phyloP scores from a whole-genome alignment of 1,140 invertebrate species.

The Tetraneura akinire region DNA sequence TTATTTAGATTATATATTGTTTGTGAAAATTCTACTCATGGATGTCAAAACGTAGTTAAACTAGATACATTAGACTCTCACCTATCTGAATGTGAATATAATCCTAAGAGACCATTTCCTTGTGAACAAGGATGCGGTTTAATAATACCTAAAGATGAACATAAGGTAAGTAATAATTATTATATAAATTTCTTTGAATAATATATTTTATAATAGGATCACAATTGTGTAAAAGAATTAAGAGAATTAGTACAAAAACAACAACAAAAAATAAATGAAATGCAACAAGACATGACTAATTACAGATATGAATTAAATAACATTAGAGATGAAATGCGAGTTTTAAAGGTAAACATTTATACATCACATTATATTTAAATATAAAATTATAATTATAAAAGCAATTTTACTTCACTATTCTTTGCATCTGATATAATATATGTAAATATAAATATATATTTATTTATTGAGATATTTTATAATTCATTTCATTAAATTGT shows the following conservation, averaged over 20 bases:
- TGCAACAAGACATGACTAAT: constrained; percentile 82
- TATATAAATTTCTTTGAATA: background rate
- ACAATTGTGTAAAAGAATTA: constrained; percentile 90
- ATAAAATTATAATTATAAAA: too few species aligned
- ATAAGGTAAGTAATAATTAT: constrained; percentile 64
- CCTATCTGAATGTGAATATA: constrained; percentile 88
- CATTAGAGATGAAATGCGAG: constrained; percentile 82
- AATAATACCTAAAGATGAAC: constrained; percentile 91
- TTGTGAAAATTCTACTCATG: constrained; percentile 87
- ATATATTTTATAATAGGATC: constrained; percentile 64
- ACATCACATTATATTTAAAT: too few species aligned
- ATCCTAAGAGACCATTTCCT: constrained; percentile 88
- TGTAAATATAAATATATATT: too few species aligned
- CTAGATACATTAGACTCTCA: constrained; percentile 80
- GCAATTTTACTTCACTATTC: too few species aligned
- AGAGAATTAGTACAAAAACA: constrained; percentile 81
- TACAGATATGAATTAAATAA: constrained; percentile 85
- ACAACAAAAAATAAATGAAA: constrained; percentile 80
- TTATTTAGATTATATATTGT: constrained; percentile 74
- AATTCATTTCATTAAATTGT: too few species aligned
- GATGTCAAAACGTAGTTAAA: constrained; percentile 82
- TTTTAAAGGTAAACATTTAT: constrained; percentile 58
- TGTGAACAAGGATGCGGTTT: constrained; percentile 92
- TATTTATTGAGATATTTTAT: too few species aligned
- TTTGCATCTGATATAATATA: too few species aligned